Base-by-base conservation (phyloP, 1,140 invertebrate species). In the Plodia interpunctella region DNA sequence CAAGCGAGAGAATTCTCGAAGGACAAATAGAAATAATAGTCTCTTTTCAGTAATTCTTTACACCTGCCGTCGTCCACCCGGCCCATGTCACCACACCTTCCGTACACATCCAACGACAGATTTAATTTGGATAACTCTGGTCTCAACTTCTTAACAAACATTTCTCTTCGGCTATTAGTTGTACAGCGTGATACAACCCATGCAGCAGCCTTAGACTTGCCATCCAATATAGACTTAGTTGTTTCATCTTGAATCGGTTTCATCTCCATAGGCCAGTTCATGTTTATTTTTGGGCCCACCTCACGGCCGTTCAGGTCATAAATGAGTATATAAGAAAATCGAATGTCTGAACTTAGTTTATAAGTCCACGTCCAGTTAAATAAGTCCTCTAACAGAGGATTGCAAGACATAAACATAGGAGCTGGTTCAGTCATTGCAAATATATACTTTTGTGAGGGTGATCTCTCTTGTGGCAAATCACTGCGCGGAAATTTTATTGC, bases 361-460 rank as follows among this genome's bases (percentile, higher is more conserved):
- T 94, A 95, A 5, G 92, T 92, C 84, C 91, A 92, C 3, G 93
- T 94, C 90, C 92, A 92, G 68, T 95, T 94, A 57, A 94, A 92
- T 53, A 72, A 85, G 2, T 70, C 70, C 25, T 90, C 68, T 8
- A 77, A 73, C 13, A 59, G 60, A 5, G 66, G 38, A 5, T 72
- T 49, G 19, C 79, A 82, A 2, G 74, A 60, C 0, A 77, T 76
- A 38, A 79, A 85, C 35, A 80, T 80, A 6, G 70, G 68, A 0
- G 80, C 53, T 0, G 88, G 86, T 60, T 90, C 86, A 59, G 84
- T 83, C 1, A 64, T 75, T 9, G 70, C 76, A 50, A 86, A 87
- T n/a, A 88, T 75, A 35, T 81, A 90, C 60, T 86, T 87, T 55
- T 88, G 86, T 10, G 63, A 57, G 4, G 55, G 50, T 0, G 72